Base-by-base conservation (phyloP, 1,140 invertebrate species). In the Zaprionus gabonicus region DNA sequence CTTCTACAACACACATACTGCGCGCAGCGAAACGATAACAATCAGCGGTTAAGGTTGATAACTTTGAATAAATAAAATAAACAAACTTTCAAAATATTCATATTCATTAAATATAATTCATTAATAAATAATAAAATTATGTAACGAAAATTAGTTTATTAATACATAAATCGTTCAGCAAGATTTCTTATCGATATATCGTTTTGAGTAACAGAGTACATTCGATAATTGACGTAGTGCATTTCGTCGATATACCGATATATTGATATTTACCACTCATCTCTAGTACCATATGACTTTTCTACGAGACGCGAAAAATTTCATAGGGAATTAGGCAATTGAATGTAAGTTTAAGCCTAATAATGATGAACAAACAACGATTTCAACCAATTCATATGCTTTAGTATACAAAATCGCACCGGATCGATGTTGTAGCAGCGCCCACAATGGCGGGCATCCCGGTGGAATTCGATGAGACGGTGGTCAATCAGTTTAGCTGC, bases 391-490 rank as follows among this genome's bases (percentile, higher is more conserved):
- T 70, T 31, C 10, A 23, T 31, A 49, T 25, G 46, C 15, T 34
- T 46, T 31, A 80, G 83, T 28, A 56, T 36, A 71, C 27, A 67
- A 60, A 53, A 70, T 25, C 46, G 72, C 72, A 77, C 27, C 60
- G 73, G 25, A 57, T 85, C 81, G 66, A 90, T 90, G 85, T 71
- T 75, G 75, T 90, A 90, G 76, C 73, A 71, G 78, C 67, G 71
- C 46, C 60, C 34, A 76, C 49, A 58, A 87, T 91, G 86, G 72
- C 86, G 72, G 82, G 72, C 60, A 85, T 90, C 67, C 71, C 84
- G 79, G 86, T 85, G 64, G 81, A 85, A 80, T 90, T 91, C 41
- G 85, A 90, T 57, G 86, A 90, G 78, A 73, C 86, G 31, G 86
- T 75, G 63, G 79, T 80, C 76, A 85, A 85, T 72, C 82, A 87